Evolutionary conservation across 2,113 vertebrate species (phyloP).

Genomic region (Brachionichthys hirsutus): DNA sequence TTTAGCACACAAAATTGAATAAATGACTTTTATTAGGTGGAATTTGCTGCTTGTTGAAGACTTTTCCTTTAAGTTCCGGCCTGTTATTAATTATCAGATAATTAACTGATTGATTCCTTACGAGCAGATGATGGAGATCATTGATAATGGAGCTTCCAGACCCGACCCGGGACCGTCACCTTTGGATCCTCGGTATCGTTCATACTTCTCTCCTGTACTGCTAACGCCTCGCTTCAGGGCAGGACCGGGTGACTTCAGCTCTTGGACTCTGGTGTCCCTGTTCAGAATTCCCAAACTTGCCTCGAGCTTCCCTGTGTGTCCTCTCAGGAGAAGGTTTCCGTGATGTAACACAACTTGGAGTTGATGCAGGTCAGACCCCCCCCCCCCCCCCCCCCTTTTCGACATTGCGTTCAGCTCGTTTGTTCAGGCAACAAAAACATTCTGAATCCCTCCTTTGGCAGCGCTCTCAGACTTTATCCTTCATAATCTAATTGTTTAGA

Average conservation of each 20-base stretch:
- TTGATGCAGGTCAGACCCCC: background rate
- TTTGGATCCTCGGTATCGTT: too few relatives aligned
- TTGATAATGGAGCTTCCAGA: too few relatives aligned
- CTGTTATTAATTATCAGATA: too few relatives aligned
- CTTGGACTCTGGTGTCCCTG: slow-evolving; percentile 16
- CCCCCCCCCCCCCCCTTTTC: too few relatives aligned
- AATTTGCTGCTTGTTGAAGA: too few relatives aligned
- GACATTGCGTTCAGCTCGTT: slow-evolving; percentile 3
- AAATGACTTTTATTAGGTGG: too few relatives aligned
- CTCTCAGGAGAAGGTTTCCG: slow-evolving; percentile 25
- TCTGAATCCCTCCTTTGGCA: slow-evolving; percentile 4
- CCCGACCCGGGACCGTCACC: too few relatives aligned
- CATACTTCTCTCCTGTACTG: background rate
- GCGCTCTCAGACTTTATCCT: slow-evolving; percentile 2
- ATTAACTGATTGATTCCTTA: too few relatives aligned
- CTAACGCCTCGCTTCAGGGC: slow-evolving; percentile 50
- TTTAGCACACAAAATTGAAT: too few relatives aligned
- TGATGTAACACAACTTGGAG: slow-evolving; percentile 41
- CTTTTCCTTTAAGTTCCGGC: background rate
- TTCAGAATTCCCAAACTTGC: slow-evolving; percentile 13
- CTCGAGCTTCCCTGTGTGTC: slow-evolving; percentile 2
- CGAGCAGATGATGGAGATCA: too few relatives aligned
- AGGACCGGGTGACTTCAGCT: slow-evolving; percentile 32
- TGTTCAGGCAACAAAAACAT: slow-evolving; percentile 10
- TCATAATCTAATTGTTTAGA: slow-evolving; percentile 32